These are phyloP conservation scores for Alouatta palliata DNA, from an alignment of 2,113 vertebrate genomes.

Conservation along the genomic window DNA sequence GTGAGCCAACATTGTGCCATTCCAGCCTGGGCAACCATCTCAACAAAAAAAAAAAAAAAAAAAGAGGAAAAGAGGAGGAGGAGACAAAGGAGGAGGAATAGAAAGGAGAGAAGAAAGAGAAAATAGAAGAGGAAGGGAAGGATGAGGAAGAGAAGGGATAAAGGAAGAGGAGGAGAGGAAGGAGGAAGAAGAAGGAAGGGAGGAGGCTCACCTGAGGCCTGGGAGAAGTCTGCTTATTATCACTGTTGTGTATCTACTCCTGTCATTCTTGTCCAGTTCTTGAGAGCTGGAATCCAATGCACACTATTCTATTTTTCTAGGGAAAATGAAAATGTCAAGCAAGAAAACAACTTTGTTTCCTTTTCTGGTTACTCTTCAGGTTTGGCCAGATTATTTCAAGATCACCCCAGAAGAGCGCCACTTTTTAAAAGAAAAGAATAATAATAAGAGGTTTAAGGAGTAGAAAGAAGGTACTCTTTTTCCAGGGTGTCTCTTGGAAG, in stretches of 20 bases:
- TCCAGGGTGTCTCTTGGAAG: neutral
- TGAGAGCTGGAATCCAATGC: neutral
- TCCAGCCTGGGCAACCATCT: too few species aligned
- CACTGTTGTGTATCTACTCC: too few species aligned
- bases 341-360: neutral
- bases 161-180: fast-evolving
- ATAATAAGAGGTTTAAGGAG: neutral
- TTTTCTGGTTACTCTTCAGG: neutral
- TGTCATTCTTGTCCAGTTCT: neutral
- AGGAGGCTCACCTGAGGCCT: neutral
- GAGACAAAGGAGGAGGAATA: too few species aligned
- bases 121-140: too few species aligned
- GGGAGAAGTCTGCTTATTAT: neutral
- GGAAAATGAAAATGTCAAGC: neutral
- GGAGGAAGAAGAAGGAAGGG: neutral
- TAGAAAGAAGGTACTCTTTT: neutral
- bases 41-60: too few species aligned
- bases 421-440: neutral
- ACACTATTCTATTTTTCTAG: neutral
- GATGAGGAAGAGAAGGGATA: fast-evolving
- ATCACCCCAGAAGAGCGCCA: neutral
- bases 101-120: too few species aligned
- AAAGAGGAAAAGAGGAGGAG: too few species aligned
- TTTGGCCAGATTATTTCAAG: neutral
- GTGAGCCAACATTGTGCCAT: too few species aligned